phyloP scores from a whole-genome alignment of 2,113 vertebrate genomes.

The Pipa parva region DNA sequence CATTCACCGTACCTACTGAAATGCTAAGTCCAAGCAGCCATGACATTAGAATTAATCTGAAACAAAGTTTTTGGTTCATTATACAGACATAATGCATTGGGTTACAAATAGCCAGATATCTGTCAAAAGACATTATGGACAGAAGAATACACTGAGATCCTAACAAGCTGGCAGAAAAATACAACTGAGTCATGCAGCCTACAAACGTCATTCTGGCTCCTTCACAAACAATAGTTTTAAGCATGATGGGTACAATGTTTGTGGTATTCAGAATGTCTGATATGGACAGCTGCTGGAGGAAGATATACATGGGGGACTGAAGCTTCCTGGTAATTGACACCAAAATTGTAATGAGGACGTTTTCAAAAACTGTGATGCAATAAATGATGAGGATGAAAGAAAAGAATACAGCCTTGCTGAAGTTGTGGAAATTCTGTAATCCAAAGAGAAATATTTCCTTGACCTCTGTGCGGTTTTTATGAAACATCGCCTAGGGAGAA shows the following conservation, averaged over 20 bases:
- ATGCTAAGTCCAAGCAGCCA: not conserved
- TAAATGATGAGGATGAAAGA: not conserved
- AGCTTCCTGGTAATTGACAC: not conserved
- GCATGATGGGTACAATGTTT: too few species aligned
- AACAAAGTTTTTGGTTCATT: too few species aligned
- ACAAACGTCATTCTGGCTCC: not conserved
- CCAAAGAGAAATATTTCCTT: conserved; percentile 21
- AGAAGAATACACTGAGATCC: conserved; percentile 39
- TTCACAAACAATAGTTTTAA: not conserved
- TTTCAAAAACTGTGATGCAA: conserved; percentile 1
- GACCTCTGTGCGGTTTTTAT: conserved; percentile 3
- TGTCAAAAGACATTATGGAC: conserved; percentile 38
- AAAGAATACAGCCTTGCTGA: not conserved
- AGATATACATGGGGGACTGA: too few species aligned
- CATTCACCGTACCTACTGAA: not conserved
- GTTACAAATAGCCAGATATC: too few species aligned
- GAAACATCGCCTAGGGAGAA: too few species aligned
- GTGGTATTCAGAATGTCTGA: conserved; percentile 4
- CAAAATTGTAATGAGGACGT: conserved; percentile 11
- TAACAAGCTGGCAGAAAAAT: conserved; percentile 35
- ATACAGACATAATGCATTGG: not conserved
- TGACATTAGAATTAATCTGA: not conserved
- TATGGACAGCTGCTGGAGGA: conserved; percentile 16
- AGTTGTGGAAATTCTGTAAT: not conserved
- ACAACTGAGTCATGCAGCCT: conserved; percentile 36